Base-by-base conservation (phyloP, 2,113 vertebrate species). In the Paraplagusia blochii region DNA sequence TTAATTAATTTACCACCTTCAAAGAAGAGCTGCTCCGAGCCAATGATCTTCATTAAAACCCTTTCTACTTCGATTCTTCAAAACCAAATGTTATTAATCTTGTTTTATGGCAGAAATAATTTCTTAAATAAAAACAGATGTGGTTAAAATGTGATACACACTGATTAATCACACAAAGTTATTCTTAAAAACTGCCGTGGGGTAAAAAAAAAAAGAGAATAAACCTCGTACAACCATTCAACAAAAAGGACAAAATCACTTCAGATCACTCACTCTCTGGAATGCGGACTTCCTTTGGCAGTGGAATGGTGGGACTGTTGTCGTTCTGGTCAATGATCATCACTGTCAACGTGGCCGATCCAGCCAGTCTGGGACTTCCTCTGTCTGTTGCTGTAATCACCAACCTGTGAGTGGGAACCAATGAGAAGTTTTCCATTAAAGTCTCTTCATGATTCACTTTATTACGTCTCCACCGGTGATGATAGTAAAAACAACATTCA, bases 311-410 rank as follows among this genome's bases (percentile, higher is more conserved):
- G 12, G 97, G 97, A 65, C 93, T 96, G 51, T 98, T 99, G 90
- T 99, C 97, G 11, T 98, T 98, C 72, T 95, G 68, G 79, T 99
- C 96, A 46, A 98, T 91, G 59, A 99, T 95, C 83, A 99, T 91
- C 47, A 99, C 95, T 0, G 95, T 97, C 48, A 99, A 79, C 0
- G 94, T 97, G 36, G 97, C 94, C 0, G 93, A 94, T 64, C 95
- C 94, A 43, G 94, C 89, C 0, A 98, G 76, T 7, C 92, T 88
- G 7, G 97, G 97, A 2, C 79, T 94, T 59, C 97, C 97, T 78
- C 93, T 90, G 79, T 99, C 96, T 53, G 93, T 95, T 0, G 97
- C 97, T 5, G 92, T 95, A 57, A 99, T 88, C 53, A 95, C 91
- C 34, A 99, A 79, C 60, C 97, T 98, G 85, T 17, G 59, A 69